phyloP scores from a whole-genome alignment of 2,113 vertebrate genomes.

The Pelecanus crispus region DNA sequence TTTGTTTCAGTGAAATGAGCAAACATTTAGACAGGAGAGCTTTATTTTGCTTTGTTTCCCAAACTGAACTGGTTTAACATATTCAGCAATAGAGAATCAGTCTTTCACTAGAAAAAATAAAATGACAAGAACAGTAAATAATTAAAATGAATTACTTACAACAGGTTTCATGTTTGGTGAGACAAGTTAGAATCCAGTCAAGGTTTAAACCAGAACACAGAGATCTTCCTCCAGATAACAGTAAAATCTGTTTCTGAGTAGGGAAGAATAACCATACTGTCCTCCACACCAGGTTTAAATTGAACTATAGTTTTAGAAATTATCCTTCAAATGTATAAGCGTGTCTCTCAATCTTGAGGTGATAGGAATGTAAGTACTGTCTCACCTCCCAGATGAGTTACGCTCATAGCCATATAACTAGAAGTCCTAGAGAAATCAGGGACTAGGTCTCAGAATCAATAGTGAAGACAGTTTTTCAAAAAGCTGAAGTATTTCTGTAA shows the following conservation, averaged over 20 bases:
- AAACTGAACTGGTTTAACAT: neutral
- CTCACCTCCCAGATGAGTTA: neutral
- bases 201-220: neutral
- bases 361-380: neutral
- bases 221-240: neutral
- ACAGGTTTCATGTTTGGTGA: neutral
- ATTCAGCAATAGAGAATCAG: neutral
- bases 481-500: neutral
- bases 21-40: constrained; percentile 8
- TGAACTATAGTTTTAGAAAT: neutral
- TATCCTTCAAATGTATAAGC: neutral
- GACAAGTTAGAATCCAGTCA: neutral
- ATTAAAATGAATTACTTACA: neutral
- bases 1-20: constrained; percentile 16
- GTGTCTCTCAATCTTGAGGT: neutral
- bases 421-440: neutral
- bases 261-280: neutral
- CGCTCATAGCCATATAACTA: neutral
- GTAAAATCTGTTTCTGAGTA: neutral
- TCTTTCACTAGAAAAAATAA: neutral
- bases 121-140: neutral
- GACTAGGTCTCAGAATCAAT: neutral
- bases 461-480: neutral
- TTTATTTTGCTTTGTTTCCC: neutral
- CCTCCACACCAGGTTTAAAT: neutral